Conservation (phyloP, 2,888 invertebrate genomes). For the Petrolisthes cinctipes region DNA sequence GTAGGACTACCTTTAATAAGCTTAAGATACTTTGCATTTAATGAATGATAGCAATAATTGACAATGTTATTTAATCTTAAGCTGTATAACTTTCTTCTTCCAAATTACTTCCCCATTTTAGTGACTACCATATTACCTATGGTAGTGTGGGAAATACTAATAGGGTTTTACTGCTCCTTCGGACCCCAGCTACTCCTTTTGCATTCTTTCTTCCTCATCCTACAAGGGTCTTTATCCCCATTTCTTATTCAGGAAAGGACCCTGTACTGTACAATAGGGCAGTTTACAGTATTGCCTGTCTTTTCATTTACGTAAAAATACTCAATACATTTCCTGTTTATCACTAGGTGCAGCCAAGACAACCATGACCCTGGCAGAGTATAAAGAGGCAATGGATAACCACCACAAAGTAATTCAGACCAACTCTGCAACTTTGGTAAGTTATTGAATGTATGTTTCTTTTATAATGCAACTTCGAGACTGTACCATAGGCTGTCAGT, state of each 20-base stretch:
- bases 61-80: no score
- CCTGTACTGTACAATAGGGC: neutral
- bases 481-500: neutral
- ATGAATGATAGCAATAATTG: no score
- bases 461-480: neutral
- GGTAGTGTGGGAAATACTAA: no score
- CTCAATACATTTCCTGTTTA: neutral
- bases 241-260: neutral
- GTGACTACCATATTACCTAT: no score
- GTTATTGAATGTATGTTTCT: constrained; percentile 11
- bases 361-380: constrained; percentile 39
- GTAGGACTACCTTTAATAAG: no score
- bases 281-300: neutral
- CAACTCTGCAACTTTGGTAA: constrained; percentile 38
- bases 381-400: constrained; percentile 34
- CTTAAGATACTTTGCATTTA: no score
- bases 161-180: neutral
- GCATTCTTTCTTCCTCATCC: neutral
- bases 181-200: neutral
- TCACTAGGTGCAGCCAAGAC: constrained; percentile 12
- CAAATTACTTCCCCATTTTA: no score
- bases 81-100: no score
- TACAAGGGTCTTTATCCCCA: neutral
- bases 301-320: neutral
- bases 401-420: constrained; percentile 34